Conservation (phyloP, 2,113 vertebrate species). For the Loxodonta africana region DNA sequence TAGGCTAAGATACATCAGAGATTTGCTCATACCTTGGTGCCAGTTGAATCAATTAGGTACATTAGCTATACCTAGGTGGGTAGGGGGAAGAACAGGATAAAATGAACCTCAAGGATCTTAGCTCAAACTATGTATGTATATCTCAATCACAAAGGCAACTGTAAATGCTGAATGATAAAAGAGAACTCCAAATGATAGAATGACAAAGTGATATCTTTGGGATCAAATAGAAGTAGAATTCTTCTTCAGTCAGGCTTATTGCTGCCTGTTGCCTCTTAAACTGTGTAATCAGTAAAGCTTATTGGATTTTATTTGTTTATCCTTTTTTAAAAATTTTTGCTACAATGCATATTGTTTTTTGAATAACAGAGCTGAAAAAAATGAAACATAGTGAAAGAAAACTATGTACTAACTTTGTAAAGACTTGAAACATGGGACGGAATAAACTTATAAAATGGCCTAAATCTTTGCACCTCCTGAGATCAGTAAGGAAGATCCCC, state of each 20-base stretch:
- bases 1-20: neutral
- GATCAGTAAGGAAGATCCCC: neutral
- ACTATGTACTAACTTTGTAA: neutral
- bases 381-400: neutral
- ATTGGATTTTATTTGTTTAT: neutral
- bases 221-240: neutral
- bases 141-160: neutral
- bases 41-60: conserved; percentile 21
- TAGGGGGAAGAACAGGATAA: neutral
- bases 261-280: neutral
- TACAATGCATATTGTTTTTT: neutral
- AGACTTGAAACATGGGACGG: neutral
- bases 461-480: neutral
- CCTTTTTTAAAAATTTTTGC: neutral
- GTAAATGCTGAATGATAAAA: neutral
- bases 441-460: neutral
- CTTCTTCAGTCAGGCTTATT: neutral
- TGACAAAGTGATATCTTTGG: neutral
- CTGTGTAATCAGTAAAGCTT: neutral
- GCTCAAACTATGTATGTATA: neutral
- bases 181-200: neutral
- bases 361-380: neutral
- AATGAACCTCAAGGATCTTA: neutral
- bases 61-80: neutral
- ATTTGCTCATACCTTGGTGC: neutral